Conservation (phyloP, 2,797 vertebrate genomes). For the Clarias fuscus region DNA sequence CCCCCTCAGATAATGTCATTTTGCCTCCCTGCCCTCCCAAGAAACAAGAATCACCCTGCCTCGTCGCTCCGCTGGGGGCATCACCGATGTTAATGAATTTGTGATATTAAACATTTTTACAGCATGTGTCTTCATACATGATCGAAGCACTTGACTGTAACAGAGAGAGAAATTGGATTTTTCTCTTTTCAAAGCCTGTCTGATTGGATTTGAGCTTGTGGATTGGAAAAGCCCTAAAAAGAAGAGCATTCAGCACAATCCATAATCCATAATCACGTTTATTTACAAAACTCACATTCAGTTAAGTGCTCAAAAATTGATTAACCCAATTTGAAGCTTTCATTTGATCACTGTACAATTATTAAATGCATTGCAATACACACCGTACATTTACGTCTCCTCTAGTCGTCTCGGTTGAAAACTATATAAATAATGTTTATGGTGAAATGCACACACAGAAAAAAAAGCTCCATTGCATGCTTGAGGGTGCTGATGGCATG, state of each 20-base stretch:
- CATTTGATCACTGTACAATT: background rate
- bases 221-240: background rate
- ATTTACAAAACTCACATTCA: background rate
- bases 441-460: background rate
- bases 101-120: too few relatives aligned
- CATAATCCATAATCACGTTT: background rate
- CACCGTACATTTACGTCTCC: too few relatives aligned
- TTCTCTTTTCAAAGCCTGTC: background rate
- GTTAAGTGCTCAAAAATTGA: background rate
- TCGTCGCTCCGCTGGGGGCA: too few relatives aligned
- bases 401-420: background rate
- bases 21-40: too few relatives aligned
- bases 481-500: conserved; percentile 6
- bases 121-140: too few relatives aligned
- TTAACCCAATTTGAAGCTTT: background rate
- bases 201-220: background rate
- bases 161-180: background rate
- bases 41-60: too few relatives aligned
- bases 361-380: background rate
- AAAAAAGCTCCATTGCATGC: background rate
- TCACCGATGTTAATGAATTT: too few relatives aligned
- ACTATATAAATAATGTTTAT: conserved; percentile 3
- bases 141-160: background rate
- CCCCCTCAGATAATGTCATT: too few relatives aligned
- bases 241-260: background rate